phyloP scores from a whole-genome alignment of 2,113 vertebrate species.

The Pelmatolapia mariae region DNA sequence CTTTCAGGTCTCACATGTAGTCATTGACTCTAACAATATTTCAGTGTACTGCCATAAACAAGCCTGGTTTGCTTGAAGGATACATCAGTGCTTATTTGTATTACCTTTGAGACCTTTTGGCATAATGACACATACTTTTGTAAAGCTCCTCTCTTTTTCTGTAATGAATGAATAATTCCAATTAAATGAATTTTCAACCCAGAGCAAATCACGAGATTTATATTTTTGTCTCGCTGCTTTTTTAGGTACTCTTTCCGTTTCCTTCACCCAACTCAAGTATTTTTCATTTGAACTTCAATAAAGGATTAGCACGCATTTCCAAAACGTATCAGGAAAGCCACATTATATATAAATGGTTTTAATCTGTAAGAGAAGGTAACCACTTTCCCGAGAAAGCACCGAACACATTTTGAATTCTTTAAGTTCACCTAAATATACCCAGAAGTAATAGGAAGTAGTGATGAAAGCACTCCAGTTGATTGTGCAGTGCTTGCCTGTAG shows the following conservation, averaged over 20 bases:
- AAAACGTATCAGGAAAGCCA: not conserved
- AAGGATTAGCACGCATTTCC: not conserved
- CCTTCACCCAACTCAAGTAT: not conserved
- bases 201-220: not conserved
- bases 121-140: constrained; percentile 50
- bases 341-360: not conserved
- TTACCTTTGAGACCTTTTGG: not conserved
- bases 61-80: constrained; percentile 7
- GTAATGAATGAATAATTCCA: constrained; percentile 50
- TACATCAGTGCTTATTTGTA: constrained; percentile 6
- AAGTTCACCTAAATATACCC: not conserved
- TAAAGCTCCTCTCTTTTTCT: constrained; percentile 51
- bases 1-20: not conserved
- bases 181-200: constrained; percentile 56
- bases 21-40: constrained; percentile 31
- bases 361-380: not conserved
- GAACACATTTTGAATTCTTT: not conserved
- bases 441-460: not conserved
- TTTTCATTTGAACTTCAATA: not conserved
- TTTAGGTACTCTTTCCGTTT: not conserved
- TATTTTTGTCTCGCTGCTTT: not conserved
- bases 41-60: not conserved
- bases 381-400: not conserved
- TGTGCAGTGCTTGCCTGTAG: not conserved
- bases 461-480: not conserved